Conservation (phyloP, 2,888 invertebrate genomes). For the Myopa tessellatipennis region DNA sequence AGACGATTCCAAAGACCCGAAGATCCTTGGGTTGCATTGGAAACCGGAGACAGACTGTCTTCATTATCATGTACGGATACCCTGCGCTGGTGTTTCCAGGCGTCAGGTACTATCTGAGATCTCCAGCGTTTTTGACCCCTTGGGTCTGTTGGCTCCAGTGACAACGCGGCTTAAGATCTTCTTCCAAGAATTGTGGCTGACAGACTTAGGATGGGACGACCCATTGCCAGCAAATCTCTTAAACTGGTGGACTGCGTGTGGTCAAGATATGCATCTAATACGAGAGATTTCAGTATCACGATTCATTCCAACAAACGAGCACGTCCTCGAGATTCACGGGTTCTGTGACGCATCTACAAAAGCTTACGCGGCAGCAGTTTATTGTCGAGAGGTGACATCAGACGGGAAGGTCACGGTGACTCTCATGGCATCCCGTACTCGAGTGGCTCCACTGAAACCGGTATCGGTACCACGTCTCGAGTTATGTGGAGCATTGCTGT, state of each 20-base stretch:
- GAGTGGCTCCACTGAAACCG: background rate
- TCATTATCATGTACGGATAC: conserved; percentile 35
- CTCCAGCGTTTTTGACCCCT: too few relatives aligned
- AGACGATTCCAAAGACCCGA: background rate
- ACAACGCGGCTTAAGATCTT: background rate
- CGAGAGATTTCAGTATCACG: background rate
- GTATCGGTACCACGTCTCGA: background rate
- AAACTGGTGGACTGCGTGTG: background rate
- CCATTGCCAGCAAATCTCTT: conserved; percentile 30
- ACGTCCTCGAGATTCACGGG: too few relatives aligned
- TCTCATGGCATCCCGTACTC: background rate
- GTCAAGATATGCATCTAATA: conserved; percentile 5
- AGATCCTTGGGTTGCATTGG: conserved; percentile 43
- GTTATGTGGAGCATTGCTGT: background rate
- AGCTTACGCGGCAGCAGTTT: too few relatives aligned
- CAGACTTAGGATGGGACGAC: conserved; percentile 43
- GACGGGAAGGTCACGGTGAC: too few relatives aligned
- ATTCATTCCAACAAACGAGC: too few relatives aligned
- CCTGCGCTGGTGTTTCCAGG: background rate
- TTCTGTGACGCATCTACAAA: too few relatives aligned
- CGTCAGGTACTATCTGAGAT: too few relatives aligned
- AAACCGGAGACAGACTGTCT: conserved; percentile 35
- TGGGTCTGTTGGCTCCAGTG: too few relatives aligned
- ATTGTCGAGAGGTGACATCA: too few relatives aligned
- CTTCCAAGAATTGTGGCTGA: conserved; percentile 43